Conservation (phyloP, 2,113 vertebrate species). For the Pachyramphus minor region DNA sequence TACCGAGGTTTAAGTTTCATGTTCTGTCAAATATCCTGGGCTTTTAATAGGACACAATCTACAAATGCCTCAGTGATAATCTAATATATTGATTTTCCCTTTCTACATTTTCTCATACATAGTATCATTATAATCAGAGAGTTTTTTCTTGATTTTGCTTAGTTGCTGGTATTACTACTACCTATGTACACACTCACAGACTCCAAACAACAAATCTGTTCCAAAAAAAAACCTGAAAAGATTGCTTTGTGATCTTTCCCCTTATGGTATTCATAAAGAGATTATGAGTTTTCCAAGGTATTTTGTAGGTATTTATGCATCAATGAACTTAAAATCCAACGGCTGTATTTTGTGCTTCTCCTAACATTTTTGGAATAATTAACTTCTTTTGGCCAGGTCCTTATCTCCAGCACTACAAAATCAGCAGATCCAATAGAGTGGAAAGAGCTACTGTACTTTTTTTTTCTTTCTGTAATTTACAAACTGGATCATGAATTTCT, state of each 20-base stretch:
- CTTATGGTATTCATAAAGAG: not conserved
- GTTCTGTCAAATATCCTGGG: not conserved
- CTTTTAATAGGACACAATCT: not conserved
- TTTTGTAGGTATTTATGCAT: not conserved
- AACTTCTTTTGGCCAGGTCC: not conserved
- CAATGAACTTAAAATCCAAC: not conserved
- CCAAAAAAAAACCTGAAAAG: too few relatives aligned
- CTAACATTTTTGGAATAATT: accelerated
- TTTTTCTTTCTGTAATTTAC: not conserved
- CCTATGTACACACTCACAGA: not conserved
- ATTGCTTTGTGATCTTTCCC: not conserved
- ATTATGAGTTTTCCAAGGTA: not conserved
- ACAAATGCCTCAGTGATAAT: not conserved
- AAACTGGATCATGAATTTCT: not conserved
- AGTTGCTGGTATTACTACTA: not conserved
- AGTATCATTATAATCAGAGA: not conserved
- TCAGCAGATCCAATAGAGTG: not conserved
- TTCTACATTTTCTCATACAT: not conserved
- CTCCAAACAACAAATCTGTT: not conserved
- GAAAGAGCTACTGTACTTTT: not conserved
- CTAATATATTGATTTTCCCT: not conserved
- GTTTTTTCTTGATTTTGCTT: not conserved
- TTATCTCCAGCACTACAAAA: not conserved
- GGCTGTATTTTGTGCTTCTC: not conserved
- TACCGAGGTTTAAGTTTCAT: not conserved